Base-by-base conservation (phyloP, 30 jellyfish, hydroid and myxozoan species). In the Turritopsis dohrnii region DNA sequence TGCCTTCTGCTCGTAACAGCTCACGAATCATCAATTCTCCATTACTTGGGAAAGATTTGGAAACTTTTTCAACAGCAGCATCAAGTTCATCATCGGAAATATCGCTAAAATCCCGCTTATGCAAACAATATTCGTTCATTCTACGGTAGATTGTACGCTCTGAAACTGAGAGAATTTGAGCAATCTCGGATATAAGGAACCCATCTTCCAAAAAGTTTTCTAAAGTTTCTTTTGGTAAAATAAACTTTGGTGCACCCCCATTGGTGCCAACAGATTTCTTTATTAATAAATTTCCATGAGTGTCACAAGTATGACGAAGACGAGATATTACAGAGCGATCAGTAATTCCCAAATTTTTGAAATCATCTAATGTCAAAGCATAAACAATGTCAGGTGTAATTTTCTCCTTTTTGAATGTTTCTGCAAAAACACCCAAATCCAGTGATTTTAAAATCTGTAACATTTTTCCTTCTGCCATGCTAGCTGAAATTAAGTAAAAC, bases 221-320 rank as follows among this genome's bases (percentile, higher is more conserved):
- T 18, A 77, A 74, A 1, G 73, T 73, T 9, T n/a, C 52, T 72
- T 53, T 66, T 29, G 94, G 89, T 23, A 86, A 66, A 27, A 23
- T 21, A 60, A 80, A 80, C 54, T 81, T 73, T 54, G 95, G 90
- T 25, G 95, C 91, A 25, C 95, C 82, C 17, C 52, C 28, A 19
- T 21, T 28, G 8, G 74, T 72, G 65, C 86, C 52, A 26, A 81
- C 26, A 60, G 52, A 24, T 71, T 28, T 28, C 90, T 72, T 23
- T 65, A 23, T 41, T 41, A 3, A 13, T 5, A 21, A 74, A 52
- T 60, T 84, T 69, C 81, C 79, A 71, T 52, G 71, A 66, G 86
- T 79, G 76, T 24, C 76, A 29, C 21, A 41, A 5, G 5, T 41
- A 41, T 41, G 60, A 41, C 13, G 60, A 5, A 41, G 60, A 41